Conservation (phyloP, 2,113 vertebrate species). For the Austrofundulus limnaeus region DNA sequence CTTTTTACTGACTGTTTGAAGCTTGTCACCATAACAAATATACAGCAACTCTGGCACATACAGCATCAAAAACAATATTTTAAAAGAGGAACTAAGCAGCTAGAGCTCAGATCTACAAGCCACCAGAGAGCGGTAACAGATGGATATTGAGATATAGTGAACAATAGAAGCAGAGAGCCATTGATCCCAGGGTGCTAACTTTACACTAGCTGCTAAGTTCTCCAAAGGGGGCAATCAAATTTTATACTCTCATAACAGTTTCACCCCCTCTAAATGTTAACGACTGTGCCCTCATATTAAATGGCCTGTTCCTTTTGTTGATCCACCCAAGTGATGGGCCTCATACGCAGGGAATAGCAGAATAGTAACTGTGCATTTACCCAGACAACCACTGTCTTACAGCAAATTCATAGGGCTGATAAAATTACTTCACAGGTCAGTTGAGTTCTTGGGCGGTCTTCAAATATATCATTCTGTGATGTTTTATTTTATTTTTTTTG, state of each 20-base stretch:
- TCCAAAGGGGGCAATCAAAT: slow-evolving; percentile 77
- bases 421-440: slow-evolving; percentile 45
- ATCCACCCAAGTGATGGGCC: slow-evolving; percentile 37
- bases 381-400: slow-evolving; percentile 52
- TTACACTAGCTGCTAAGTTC: slow-evolving; percentile 75
- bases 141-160: slow-evolving; percentile 66
- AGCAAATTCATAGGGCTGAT: slow-evolving; percentile 60
- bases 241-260: slow-evolving; percentile 79
- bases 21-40: slow-evolving; percentile 41
- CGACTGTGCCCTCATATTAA: slow-evolving; percentile 70
- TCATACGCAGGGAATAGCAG: slow-evolving; percentile 60
- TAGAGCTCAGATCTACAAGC: slow-evolving; percentile 63
- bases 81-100: slow-evolving; percentile 57
- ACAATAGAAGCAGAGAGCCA: slow-evolving; percentile 73
- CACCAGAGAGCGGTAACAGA: slow-evolving; percentile 54
- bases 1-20: background rate
- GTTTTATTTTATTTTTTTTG: too few relatives aligned
- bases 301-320: slow-evolving; percentile 64
- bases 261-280: slow-evolving; percentile 79
- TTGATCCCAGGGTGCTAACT: slow-evolving; percentile 76
- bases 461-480: slow-evolving; percentile 51
- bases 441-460: slow-evolving; percentile 49
- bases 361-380: slow-evolving; percentile 53
- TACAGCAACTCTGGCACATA: slow-evolving; percentile 36
- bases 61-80: slow-evolving; percentile 60